Base-by-base conservation (phyloP, 2,113 vertebrate genomes). In the Phrynosoma platyrhinos region DNA sequence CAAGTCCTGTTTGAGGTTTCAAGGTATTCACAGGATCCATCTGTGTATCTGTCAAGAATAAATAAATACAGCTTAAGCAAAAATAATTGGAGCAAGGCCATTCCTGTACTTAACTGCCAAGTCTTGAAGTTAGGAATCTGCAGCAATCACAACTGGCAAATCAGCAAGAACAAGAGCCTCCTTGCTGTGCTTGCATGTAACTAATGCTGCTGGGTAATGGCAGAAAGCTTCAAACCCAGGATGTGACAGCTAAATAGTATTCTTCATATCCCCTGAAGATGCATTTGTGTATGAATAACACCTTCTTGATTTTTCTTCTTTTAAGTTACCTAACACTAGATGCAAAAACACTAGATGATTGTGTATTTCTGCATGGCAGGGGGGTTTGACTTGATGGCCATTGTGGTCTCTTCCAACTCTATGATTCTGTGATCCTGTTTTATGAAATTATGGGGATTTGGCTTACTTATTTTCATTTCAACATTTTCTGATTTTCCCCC, bases 1-100 rank as follows among this genome's bases (percentile, higher is more conserved):
- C 42, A 84, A 82, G 30, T 79, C 62, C 36, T 80, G 64, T n/a
- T 87, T 75, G 81, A 83, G 85, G 62, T 90, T 84, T 64, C 85
- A 79, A 27, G 42, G 42, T 52, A 71, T 83, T 74, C 75, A 69
- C 79, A 79, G 66, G 68, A 83, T 64, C 74, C 89, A 83, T 79
- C 81, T 80, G 76, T 74, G 76, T 84, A 66, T 79, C 68, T 78
- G 32, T 74, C 47, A 71, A 20, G 62, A 82, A 83, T 72, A 79
- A 72, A 78, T 74, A 86, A 77, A 69, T 77, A 32, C 16, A 18
- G 80, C 66, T 84, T 79, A 84, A 72, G 78, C 0, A 20, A 58
- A 72, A 79, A 71, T 71, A 79, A 79, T 72, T 72, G 89, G 79
- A 86, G 40, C 4, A 20, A 52, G 25, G 72, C 88, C 83, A 86